Evolutionary conservation across 2,797 vertebrate species (phyloP), one percentile per base, ranked within the genome.

Genomic region (Semotilus atromaculatus): DNA sequence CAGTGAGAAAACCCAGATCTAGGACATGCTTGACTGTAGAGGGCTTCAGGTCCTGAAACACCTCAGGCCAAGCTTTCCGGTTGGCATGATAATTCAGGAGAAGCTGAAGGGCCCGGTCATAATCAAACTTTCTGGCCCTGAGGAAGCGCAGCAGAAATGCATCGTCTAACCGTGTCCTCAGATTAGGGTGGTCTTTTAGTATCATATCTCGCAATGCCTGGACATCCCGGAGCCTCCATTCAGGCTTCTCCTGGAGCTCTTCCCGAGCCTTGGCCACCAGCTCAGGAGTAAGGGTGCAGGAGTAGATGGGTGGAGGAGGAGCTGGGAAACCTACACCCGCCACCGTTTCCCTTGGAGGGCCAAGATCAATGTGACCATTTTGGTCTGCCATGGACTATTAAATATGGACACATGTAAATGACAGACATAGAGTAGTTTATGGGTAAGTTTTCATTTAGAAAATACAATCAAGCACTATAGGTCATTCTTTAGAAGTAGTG

Each of bases 191-290:
- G 48, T 99, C 98, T 93, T 99, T 96, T 86, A 97, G 94, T 87
- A 99, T 97, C 98, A 99, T 99, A 85, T 99, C 98, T 48, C 98
- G 95, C 9, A 99, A 96, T 0, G 98, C 98, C 89, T 99, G 98
- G 64, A 97, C 98, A 1, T 99, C 98, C 0, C 98, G 96, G 0
- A 99, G 96, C 67, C 98, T 94, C 98, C 98, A 99, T 67, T 99
- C 98, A 0, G 98, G 98, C 85, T 99, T 99, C 93, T 99, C 98
- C 90, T 99, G 98, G 13, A 99, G 96, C 91, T 99, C 98, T 79
- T 98, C 98, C 19, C 97, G 94, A 26, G 98, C 98, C 89, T 99
- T 99, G 90, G 96, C 95, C 88, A 98, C 93, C 88, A 99, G 95
- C 14, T 98, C 97, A 0, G 96, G 96, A 4, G 95, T 97, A 87